Evolutionary conservation across 2,113 vertebrate genomes (phyloP), one percentile per base, ranked within the genome.

Genomic region (Ctenomys sociabilis): DNA sequence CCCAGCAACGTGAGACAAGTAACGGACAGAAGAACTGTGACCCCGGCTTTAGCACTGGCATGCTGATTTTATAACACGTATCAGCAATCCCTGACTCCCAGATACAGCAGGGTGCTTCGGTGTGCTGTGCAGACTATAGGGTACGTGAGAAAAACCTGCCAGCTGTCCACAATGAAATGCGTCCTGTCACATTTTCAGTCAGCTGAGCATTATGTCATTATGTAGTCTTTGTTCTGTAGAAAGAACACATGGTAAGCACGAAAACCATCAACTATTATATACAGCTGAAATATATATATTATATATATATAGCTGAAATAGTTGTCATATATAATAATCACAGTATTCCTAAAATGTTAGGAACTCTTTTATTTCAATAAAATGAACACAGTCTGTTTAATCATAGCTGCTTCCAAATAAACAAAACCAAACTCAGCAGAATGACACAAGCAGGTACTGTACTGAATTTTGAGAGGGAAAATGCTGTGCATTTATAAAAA

Each of bases 111-210:
- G n/a, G 84, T 45, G 94, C 49, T 49, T 49, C 49, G 10, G 54
- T 54, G 13, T 54, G 14, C 54, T 77, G 87, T 73, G 88, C 63
- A 97, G 24, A 97, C 97, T 98, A 98, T 88, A 94, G 98, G 96
- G 78, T 87, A 94, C 86, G 40, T 91, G 97, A 90, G 93, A 95
- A 97, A 98, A 98, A 98, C 98, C 94, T 97, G 98, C 98, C 98
- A 98, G 98, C 92, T 98, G 98, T 98, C 98, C 98, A 98, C 98
- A 97, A 96, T 98, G 98, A 98, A 98, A 97, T 97, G 97, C 94
- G 98, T 99, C 98, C 98, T 98, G 98, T 98, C 98, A 98, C 97
- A 97, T 98, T 98, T 97, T 98, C 98, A 98, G 98, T 98, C 98
- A 98, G 98, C 98, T 98, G 98, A 98, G 88, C 98, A 97, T 97